Evolutionary conservation across 2,113 vertebrate species (phyloP).

Genomic region (Pluvianellus socialis): DNA sequence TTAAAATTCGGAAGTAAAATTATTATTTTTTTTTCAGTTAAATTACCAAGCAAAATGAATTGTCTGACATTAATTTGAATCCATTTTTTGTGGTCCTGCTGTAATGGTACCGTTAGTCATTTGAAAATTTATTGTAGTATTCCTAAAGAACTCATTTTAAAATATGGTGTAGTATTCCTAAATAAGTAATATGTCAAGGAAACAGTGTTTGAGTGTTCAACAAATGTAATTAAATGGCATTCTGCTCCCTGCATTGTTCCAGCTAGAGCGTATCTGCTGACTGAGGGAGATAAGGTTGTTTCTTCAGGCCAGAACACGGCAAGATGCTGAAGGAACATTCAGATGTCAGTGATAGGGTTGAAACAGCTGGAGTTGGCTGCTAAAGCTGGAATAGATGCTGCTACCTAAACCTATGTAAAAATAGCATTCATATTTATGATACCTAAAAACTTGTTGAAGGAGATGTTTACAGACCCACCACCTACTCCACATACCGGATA

Average conservation of each 20-base stretch:
- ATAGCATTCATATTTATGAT: not conserved
- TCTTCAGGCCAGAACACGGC: not conserved
- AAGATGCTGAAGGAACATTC: not conserved
- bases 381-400: not conserved
- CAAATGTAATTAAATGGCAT: constrained; percentile 2
- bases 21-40: not conserved
- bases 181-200: not conserved
- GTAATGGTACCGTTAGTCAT: not conserved
- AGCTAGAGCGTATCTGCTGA: not conserved
- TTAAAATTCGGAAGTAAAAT: not conserved
- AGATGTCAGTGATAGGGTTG: not conserved
- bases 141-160: not conserved
- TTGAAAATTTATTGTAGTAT: not conserved
- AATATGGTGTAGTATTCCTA: not conserved
- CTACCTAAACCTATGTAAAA: not conserved
- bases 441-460: not conserved
- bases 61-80: not conserved
- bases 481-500: not conserved
- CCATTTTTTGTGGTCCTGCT: not conserved
- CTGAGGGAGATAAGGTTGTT: not conserved
- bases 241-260: not conserved
- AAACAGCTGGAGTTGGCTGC: not conserved
- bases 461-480: not conserved
- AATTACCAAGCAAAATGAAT: not conserved
- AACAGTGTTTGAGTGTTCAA: not conserved